Evolutionary conservation across 2,113 vertebrate genomes (phyloP).

Genomic region (Pontoporia blainvillei): DNA sequence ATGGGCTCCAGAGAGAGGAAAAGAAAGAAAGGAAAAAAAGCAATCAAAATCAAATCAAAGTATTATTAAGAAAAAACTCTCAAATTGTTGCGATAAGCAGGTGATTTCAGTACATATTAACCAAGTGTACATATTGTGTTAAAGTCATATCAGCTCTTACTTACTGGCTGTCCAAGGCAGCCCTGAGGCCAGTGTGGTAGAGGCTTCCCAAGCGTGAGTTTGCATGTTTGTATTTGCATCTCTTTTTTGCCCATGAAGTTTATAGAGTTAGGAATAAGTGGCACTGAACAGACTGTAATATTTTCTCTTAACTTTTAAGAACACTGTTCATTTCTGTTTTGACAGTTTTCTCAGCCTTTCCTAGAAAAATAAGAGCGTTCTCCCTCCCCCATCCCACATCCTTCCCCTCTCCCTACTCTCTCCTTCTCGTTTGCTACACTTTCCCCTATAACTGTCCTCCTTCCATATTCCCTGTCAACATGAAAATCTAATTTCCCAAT

Average conservation of each 20-base stretch:
- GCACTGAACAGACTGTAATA: background rate
- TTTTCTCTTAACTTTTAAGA: background rate
- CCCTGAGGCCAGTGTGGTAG: background rate
- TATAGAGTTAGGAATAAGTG: background rate
- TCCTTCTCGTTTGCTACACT: background rate
- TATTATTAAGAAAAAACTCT: background rate
- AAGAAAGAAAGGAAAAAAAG: background rate
- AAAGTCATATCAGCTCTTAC: background rate
- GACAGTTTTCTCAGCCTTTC: background rate
- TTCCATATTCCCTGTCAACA: background rate
- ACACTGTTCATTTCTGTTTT: background rate
- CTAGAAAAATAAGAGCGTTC: background rate
- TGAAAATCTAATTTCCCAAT: background rate
- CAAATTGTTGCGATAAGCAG: background rate
- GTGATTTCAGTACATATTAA: background rate
- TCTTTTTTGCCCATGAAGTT: background rate
- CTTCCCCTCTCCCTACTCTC: background rate
- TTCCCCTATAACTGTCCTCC: background rate
- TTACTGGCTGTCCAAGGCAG: background rate
- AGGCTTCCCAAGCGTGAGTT: background rate
- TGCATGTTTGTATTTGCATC: background rate
- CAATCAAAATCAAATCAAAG: background rate
- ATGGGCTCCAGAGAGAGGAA: background rate
- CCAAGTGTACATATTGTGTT: background rate
- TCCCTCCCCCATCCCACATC: rapidly evolving